phyloP scores from a whole-genome alignment of 2,113 vertebrate genomes.

The Lagenorhynchus albirostris region DNA sequence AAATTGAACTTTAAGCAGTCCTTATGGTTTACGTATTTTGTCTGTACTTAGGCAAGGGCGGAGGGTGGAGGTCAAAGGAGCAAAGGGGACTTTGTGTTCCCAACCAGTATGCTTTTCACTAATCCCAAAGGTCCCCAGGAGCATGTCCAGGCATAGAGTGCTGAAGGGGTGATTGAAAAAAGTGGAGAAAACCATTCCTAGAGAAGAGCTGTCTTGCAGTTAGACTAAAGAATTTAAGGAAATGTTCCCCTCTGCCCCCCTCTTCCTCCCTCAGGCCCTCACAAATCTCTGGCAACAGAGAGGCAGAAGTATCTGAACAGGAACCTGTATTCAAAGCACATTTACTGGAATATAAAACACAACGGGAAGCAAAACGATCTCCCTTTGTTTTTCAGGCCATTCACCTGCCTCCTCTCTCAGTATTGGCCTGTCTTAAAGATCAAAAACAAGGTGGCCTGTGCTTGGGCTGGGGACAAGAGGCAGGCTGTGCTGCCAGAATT shows the following conservation, averaged over 20 bases:
- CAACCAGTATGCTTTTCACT: constrained; percentile 71
- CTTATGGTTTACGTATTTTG: constrained; percentile 14
- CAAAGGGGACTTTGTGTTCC: constrained; percentile 65
- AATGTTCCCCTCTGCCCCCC: background rate
- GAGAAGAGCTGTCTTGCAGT: constrained; percentile 28
- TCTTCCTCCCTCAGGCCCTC: background rate
- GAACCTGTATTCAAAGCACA: constrained; percentile 72
- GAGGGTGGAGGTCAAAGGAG: constrained; percentile 70
- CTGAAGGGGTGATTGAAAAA: background rate
- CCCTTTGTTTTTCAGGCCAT: constrained; percentile 58
- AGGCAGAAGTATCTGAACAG: constrained; percentile 65
- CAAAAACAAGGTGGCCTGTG: background rate
- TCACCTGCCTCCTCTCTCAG: constrained; percentile 41
- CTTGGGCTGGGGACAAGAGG: background rate
- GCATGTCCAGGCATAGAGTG: constrained; percentile 57
- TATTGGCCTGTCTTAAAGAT: constrained; percentile 37
- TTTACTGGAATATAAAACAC: constrained; percentile 68
- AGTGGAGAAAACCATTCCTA: constrained; percentile 41
- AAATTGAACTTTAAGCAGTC: constrained; percentile 94
- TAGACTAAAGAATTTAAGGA: constrained; percentile 62
- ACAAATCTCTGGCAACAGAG: constrained; percentile 69
- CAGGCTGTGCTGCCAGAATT: constrained; percentile 57
- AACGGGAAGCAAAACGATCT: constrained; percentile 68
- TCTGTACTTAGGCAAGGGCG: constrained; percentile 60
- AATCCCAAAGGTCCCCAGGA: constrained; percentile 77